Evolutionary conservation across 2,888 invertebrate species (phyloP).

Genomic region (Colletes collaris): DNA sequence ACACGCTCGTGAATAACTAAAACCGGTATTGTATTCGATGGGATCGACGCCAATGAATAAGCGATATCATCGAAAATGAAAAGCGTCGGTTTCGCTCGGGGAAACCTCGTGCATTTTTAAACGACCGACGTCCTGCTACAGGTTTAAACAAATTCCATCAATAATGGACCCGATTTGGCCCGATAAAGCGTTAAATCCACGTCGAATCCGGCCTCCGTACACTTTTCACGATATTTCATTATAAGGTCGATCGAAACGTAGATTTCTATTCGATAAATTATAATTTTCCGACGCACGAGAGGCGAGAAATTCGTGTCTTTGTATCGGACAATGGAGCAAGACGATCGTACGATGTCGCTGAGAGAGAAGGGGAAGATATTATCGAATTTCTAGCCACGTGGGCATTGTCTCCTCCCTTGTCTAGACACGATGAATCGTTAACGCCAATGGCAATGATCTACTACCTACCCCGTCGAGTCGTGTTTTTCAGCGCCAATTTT

Average conservation of each 20-base stretch:
- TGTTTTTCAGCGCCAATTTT: too few relatives aligned
- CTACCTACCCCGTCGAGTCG: too few relatives aligned
- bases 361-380: background rate
- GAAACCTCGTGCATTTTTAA: slow-evolving; percentile 31
- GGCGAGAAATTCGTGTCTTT: background rate
- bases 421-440: slow-evolving; percentile 22
- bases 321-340: background rate
- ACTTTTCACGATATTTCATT: too few relatives aligned
- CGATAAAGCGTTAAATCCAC: background rate
- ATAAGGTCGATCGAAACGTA: background rate
- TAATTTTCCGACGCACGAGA: too few relatives aligned
- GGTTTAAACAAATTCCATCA: slow-evolving; percentile 33
- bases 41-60: slow-evolving; percentile 13
- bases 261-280: too few relatives aligned
- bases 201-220: background rate
- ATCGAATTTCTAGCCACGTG: background rate
- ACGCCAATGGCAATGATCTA: background rate
- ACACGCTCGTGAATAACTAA: slow-evolving; percentile 10
- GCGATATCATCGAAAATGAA: slow-evolving; percentile 22
- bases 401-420: too few relatives aligned
- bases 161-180: slow-evolving; percentile 20
- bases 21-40: slow-evolving; percentile 2
- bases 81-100: background rate
- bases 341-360: background rate
- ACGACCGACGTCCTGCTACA: background rate